Evolutionary conservation across 1,140 invertebrate species (phyloP), one percentile per base, ranked within the genome.

Genomic region (Drosophila subobscura): DNA sequence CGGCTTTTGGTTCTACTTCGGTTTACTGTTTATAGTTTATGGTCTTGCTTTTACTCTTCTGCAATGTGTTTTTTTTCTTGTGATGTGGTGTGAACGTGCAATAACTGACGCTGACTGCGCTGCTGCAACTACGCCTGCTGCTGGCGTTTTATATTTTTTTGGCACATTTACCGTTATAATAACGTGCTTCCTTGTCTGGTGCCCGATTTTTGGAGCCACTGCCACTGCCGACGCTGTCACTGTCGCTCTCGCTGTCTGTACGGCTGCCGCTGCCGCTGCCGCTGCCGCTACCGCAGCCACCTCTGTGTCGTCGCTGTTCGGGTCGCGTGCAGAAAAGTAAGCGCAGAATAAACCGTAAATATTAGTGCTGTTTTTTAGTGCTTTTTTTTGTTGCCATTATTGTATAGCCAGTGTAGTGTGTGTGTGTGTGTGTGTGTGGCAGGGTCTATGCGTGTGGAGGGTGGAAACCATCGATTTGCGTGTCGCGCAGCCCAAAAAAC

Each of bases 391-490:
- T 50, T 51, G 25, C 25, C 25, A 40, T 58, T 72, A 29, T 63
- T 41, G 40, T 44, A 6, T 6, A 6, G 25, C 5, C 25, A 27
- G 25, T 27, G 25, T 20, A 20, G 16, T 27, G 25, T 27, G 27
- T 5, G 5, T 27, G 25, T 27, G 27, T 5, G 5, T 27, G 27
- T 27, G 27, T 27, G 27, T 53, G 22, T 50, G 65, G 27, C 42
- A 74, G 47, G 46, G 53, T 56, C 55, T 81, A 44, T 58, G 49
- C 37, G 50, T 51, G 40, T 37, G 10, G 33, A 70, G 80, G 83
- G 81, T 88, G 83, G 83, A 77, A 81, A 86, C 77, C 81, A 86
- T 88, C 78, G 81, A 86, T 86, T 86, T 88, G 81, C 81, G 81
- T 86, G 81, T 88, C 81, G 83, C 70, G 57, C 53, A 70, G 77